A percentile compares a stretch with the other conserved stretches of the same genome.
phyloP scores from a whole-genome alignment of 2,113 vertebrate genomes.

The Proterorhinus semilunaris region DNA sequence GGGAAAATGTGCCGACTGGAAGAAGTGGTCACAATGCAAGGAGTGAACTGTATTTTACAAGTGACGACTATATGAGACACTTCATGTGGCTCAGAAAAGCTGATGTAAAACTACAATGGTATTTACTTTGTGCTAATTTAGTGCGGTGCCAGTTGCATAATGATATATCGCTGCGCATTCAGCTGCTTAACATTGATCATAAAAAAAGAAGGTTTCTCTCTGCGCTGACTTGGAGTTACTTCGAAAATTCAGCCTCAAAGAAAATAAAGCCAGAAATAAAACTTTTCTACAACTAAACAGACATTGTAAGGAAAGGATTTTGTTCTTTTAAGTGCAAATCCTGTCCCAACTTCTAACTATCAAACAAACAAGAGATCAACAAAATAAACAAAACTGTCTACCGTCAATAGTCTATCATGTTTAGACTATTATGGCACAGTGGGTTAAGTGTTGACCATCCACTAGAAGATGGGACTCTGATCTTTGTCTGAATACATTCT shows the following conservation, averaged over 20 bases:
- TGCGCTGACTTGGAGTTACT: conserved; percentile 30
- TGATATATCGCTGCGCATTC: conserved; percentile 33
- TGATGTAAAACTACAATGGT: neutral
- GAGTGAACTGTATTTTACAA: conserved; percentile 30
- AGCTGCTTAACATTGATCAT: conserved; percentile 35
- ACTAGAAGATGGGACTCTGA: too few species aligned
- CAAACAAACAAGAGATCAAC: too few species aligned
- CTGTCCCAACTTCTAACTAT: too few species aligned
- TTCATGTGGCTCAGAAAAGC: conserved; percentile 5
- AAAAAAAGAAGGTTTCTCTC: conserved; percentile 30
- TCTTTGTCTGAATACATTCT: too few species aligned
- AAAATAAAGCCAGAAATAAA: too few species aligned
- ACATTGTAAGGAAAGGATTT: too few species aligned
- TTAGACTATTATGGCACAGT: too few species aligned
- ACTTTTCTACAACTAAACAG: too few species aligned
- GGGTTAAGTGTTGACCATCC: too few species aligned
- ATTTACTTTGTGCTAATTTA: conserved; percentile 23
- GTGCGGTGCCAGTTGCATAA: conserved; percentile 35
- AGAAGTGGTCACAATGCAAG: conserved; percentile 22
- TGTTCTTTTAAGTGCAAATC: too few species aligned
- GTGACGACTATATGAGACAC: conserved; percentile 24
- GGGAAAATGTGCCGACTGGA: conserved; percentile 43
- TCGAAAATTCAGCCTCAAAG: neutral
- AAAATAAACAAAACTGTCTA: too few species aligned
- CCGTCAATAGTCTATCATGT: too few species aligned